phyloP scores from a whole-genome alignment of 2,797 vertebrate species.

The Phyllotis vaccarum region DNA sequence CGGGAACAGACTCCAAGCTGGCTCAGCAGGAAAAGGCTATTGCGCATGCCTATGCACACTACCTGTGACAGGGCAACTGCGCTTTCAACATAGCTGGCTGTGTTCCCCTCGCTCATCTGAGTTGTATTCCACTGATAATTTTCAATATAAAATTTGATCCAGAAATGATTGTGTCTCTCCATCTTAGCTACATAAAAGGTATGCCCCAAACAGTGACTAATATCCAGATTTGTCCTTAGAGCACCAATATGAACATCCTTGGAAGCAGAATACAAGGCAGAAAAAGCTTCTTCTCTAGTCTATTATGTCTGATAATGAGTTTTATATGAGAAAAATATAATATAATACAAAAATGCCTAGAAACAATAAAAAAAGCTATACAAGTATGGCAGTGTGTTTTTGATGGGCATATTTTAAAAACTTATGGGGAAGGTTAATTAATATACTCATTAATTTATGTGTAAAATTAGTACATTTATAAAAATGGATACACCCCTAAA shows the following conservation, averaged over 20 bases:
- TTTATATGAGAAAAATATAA: not conserved
- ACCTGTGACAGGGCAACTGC: too few relatives aligned
- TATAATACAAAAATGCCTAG: conserved; percentile 18
- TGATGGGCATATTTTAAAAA: not conserved
- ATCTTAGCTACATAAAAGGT: not conserved
- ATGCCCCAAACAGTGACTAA: not conserved
- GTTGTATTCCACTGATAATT: not conserved
- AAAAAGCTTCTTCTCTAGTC: not conserved
- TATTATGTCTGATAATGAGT: not conserved
- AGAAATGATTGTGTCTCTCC: not conserved
- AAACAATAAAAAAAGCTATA: not conserved
- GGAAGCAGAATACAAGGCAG: not conserved
- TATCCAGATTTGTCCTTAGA: not conserved
- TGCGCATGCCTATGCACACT: too few relatives aligned
- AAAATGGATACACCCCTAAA: conserved; percentile 3
- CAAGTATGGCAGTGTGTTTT: not conserved
- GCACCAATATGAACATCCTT: not conserved
- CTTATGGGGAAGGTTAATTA: not conserved
- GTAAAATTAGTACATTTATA: not conserved
- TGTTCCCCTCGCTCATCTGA: not conserved
- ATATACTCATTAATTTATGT: not conserved
- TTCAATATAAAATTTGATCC: conserved; percentile 33
- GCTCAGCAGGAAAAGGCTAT: too few relatives aligned
- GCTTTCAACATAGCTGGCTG: too few relatives aligned
- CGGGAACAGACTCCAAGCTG: too few relatives aligned